Evolutionary conservation across 2,888 invertebrate genomes (phyloP).

Genomic region (Stratiomys singularior): DNA sequence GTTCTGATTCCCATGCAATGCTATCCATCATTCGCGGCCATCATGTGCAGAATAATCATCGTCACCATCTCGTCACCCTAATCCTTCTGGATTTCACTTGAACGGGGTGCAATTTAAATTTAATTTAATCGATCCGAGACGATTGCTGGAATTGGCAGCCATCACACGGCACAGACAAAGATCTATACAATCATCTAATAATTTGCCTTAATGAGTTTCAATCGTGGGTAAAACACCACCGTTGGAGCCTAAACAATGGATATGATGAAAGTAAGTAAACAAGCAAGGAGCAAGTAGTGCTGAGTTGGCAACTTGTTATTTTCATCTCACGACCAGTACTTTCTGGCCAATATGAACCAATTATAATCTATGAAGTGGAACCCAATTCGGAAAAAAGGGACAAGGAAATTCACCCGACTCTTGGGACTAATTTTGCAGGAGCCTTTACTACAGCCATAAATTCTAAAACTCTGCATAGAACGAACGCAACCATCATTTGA

Average conservation of each 20-base stretch:
- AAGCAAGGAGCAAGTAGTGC: not conserved
- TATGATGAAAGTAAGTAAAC: not conserved
- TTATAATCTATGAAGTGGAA: constrained; percentile 33
- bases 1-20: constrained; percentile 12
- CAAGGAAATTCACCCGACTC: not conserved
- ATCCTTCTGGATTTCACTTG: constrained; percentile 8
- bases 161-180: not conserved
- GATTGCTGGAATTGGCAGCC: not conserved
- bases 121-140: not conserved
- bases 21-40: constrained; percentile 15
- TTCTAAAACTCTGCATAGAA: constrained; percentile 11
- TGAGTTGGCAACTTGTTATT: constrained; percentile 15
- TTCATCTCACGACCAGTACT: not conserved
- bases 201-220: constrained; percentile 10
- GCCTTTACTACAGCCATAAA: constrained; percentile 26
- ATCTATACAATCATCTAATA: not conserved
- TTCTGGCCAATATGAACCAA: not conserved
- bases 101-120: constrained; percentile 29
- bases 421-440: not conserved
- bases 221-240: not conserved
- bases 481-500: constrained; percentile 29
- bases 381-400: constrained; percentile 17
- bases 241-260: not conserved
- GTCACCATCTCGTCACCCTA: constrained; percentile 11
- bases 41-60: constrained; percentile 25